phyloP scores from a whole-genome alignment of 2,113 vertebrate species.

The Pedetes capensis region DNA sequence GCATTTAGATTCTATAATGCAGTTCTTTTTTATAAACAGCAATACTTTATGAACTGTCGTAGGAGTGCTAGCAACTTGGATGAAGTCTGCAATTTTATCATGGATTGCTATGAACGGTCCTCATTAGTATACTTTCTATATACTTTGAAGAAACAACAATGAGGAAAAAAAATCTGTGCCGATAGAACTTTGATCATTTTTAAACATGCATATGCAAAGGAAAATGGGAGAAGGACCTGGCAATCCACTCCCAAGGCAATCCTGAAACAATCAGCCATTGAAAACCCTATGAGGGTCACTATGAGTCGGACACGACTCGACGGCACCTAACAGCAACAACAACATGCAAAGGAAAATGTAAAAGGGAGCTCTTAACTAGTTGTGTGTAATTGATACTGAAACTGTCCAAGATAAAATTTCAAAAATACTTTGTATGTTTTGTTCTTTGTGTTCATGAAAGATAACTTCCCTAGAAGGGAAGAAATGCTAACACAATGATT shows the following conservation, averaged over 20 bases:
- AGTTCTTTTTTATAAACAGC: not conserved
- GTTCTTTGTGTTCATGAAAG: slow-evolving; percentile 45
- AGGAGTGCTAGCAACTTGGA: not conserved
- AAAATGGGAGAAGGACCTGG: slow-evolving; percentile 6
- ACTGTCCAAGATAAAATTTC: slow-evolving; percentile 20
- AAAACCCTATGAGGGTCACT: too few species aligned
- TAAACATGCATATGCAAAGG: not conserved
- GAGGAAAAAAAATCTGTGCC: not conserved
- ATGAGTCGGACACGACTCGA: too few species aligned
- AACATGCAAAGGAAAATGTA: not conserved
- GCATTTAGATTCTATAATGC: not conserved
- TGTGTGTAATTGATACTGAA: slow-evolving; percentile 8
- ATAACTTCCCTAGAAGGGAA: not conserved
- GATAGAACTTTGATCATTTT: not conserved
- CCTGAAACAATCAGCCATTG: too few species aligned
- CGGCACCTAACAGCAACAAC: too few species aligned
- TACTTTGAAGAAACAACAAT: not conserved
- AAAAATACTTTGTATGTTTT: not conserved
- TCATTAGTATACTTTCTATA: not conserved
- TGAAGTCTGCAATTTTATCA: not conserved
- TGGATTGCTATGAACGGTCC: not conserved
- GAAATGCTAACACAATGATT: slow-evolving; percentile 39
- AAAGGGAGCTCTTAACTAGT: not conserved
- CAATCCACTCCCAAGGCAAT: too few species aligned
- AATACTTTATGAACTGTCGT: not conserved